Percentiles rank a stretch among this genome's conserved stretches.
Conservation (phyloP, 2,113 vertebrate genomes). For the Hippocampus comes region DNA sequence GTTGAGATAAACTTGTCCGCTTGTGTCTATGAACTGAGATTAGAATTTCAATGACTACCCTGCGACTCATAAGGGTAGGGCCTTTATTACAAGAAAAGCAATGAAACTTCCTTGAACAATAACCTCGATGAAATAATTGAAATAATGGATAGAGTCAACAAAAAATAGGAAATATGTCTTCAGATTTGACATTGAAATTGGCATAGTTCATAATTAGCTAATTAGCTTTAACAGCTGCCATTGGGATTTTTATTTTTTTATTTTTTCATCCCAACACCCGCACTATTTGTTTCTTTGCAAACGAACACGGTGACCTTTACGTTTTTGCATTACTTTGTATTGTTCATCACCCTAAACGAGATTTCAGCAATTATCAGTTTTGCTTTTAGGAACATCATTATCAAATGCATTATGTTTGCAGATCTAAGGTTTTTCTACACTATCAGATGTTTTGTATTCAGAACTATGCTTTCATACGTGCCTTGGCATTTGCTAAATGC, state of each 20-base stretch:
- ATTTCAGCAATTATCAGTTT: not conserved
- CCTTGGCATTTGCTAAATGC: slow-evolving; percentile 31
- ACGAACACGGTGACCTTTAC: not conserved
- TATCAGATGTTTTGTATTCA: slow-evolving; percentile 1
- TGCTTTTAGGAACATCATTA: not conserved
- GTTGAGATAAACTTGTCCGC: not conserved
- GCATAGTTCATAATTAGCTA: too few relatives aligned
- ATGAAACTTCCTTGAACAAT: too few relatives aligned
- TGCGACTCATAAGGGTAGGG: too few relatives aligned
- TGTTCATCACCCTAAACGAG: not conserved
- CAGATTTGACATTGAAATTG: too few relatives aligned
- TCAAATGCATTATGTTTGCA: not conserved
- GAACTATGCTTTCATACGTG: slow-evolving; percentile 20
- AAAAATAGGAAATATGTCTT: too few relatives aligned
- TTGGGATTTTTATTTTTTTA: not conserved
- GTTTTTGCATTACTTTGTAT: not conserved
- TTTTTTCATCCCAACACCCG: not conserved
- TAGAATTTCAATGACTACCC: not conserved
- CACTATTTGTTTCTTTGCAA: not conserved
- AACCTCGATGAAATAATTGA: too few relatives aligned
- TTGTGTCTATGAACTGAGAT: not conserved
- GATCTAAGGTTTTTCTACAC: slow-evolving; percentile 3
- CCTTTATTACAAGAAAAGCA: too few relatives aligned
- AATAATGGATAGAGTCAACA: too few relatives aligned
- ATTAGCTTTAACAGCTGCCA: not conserved